Base-by-base conservation (phyloP, 2,888 invertebrate species). In the Cantharis lateralis region DNA sequence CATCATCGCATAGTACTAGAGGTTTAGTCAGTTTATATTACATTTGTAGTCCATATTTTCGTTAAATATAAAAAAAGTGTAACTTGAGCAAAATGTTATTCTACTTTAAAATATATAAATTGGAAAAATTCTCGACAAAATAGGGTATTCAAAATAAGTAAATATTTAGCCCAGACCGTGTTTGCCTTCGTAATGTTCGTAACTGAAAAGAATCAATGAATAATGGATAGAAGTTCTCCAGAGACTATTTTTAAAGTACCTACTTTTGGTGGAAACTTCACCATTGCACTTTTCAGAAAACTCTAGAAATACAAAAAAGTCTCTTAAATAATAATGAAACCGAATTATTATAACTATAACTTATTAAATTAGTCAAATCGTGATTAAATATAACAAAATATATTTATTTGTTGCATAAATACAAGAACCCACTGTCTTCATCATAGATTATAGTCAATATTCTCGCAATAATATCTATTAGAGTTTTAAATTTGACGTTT, bases 141-240 rank as follows among this genome's bases (percentile, higher is more conserved):
- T 71, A 68, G 32, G 69, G 68, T 72, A 80, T 77, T 78, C 68
- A 63, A 82, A 83, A 83, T 83, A 82, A 80, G 82, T 79, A 82
- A 82, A 83, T 83, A 82, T 83, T 83, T 83, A 80, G 80, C 75
- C 74, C 77, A 77, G 75, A 79, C 78, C 77, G 80, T 81, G 74
- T 82, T 82, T 80, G 72, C 80, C 78, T 80, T 75, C 77, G 79
- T 72, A 78, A 76, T 80, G 73, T 78, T 78, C 74, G 71, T 74
- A 74, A 69, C 74, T 80, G 80, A 83, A 82, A 82, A 83, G 81
- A 82, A 84, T 83, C 84, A 81, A 84, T 85, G 85, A 85, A 85
- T 85, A 85, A 85, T 85, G 84, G 84, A 85, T 84, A 80, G 81
- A 80, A 81, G 81, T 82, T 80, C 84, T 83, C 84, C 75, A 79